A percentile compares a stretch with the other conserved stretches of the same genome.
Conservation (phyloP, 2,113 vertebrate species). For the Mugil cephalus region DNA sequence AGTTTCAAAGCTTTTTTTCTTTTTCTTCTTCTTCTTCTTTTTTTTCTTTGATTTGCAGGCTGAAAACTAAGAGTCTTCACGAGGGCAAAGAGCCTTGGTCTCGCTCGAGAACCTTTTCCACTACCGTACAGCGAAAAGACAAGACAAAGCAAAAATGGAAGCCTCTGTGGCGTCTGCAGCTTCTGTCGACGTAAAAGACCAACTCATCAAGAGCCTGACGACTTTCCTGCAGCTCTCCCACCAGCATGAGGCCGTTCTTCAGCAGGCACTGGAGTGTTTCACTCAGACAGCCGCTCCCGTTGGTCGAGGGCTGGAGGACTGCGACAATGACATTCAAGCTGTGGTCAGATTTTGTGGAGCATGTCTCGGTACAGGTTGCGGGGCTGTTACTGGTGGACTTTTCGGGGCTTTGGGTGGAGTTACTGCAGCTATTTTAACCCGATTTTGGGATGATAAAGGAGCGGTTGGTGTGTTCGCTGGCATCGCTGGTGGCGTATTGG, state of each 20-base stretch:
- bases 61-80: too few species aligned
- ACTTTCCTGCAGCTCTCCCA: not conserved
- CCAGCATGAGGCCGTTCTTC: not conserved
- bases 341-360: not conserved
- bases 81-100: too few species aligned
- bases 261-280: not conserved
- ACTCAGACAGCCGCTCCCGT: not conserved
- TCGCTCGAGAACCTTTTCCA: too few species aligned
- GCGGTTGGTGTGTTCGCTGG: not conserved
- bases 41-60: too few species aligned
- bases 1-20: too few species aligned
- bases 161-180: accelerated
- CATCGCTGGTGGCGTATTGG: not conserved
- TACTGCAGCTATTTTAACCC: not conserved
- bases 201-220: not conserved
- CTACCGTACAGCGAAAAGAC: accelerated
- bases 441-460: not conserved
- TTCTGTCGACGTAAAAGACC: accelerated
- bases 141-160: not conserved
- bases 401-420: not conserved
- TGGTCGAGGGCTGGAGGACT: not conserved
- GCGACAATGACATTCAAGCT: accelerated
- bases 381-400: not conserved
- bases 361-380: not conserved
- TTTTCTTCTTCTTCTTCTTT: too few species aligned